Evolutionary conservation across 2,888 invertebrate genomes (phyloP).

Genomic region (Paralinhomoeus sp.): DNA sequence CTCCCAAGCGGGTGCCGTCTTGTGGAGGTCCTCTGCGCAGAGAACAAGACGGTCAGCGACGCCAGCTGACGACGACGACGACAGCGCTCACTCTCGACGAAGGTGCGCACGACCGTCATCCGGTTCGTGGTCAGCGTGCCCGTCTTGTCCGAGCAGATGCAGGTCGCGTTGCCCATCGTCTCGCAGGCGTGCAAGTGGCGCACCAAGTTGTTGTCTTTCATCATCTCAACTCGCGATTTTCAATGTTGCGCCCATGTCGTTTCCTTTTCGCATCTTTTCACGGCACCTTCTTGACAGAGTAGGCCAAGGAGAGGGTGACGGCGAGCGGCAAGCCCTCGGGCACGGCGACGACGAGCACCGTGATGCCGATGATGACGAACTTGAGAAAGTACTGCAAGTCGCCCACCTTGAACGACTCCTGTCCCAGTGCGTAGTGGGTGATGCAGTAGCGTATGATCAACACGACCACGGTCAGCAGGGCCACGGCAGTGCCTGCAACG

Average conservation of each 20-base stretch:
- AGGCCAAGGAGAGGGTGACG: slow-evolving; percentile 89
- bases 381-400: slow-evolving; percentile 80
- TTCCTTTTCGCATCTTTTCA: slow-evolving; percentile 78
- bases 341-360: slow-evolving; percentile 94
- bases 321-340: slow-evolving; percentile 96
- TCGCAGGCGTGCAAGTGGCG: slow-evolving; percentile 98
- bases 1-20: slow-evolving; percentile 45
- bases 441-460: slow-evolving; percentile 84
- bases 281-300: slow-evolving; percentile 82
- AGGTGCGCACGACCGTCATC: slow-evolving; percentile 95
- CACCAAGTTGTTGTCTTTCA: slow-evolving; percentile 98
- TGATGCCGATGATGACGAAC: slow-evolving; percentile 97
- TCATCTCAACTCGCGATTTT: slow-evolving; percentile 52
- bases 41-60: background rate
- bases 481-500: slow-evolving; percentile 60
- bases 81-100: slow-evolving; percentile 35
- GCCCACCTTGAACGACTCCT: slow-evolving; percentile 46
- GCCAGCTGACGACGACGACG: background rate
- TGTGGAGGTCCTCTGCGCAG: slow-evolving; percentile 13
- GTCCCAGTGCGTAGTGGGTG: slow-evolving; percentile 54
- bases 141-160: slow-evolving; percentile 83
- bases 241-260: too few relatives aligned
- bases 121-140: slow-evolving; percentile 90
- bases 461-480: slow-evolving; percentile 84
- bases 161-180: slow-evolving; percentile 99